Evolutionary conservation across 2,888 invertebrate genomes (phyloP).

Genomic region (Lasioglossum villosulum): DNA sequence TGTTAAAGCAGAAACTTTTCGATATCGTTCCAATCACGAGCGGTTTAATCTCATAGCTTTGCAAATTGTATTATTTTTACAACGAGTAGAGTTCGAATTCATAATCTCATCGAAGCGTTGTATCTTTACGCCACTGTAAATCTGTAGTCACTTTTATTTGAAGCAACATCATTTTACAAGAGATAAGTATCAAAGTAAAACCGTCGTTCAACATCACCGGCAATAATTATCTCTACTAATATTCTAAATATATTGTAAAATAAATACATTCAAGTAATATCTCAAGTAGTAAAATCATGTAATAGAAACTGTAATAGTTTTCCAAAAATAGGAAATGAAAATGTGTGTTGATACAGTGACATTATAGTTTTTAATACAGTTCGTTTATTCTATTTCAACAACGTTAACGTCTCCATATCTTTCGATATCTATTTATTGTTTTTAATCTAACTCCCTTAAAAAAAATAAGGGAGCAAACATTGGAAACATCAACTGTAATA

Average conservation of each 20-base stretch:
- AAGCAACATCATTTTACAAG: background rate
- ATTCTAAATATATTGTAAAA: conserved; percentile 3
- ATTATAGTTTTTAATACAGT: background rate
- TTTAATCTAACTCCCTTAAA: background rate
- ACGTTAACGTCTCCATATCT: conserved; percentile 1
- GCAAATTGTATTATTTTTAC: background rate
- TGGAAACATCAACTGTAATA: background rate
- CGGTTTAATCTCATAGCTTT: background rate
- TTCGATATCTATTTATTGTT: background rate
- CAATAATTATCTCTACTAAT: conserved; percentile 2
- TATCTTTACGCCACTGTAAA: background rate
- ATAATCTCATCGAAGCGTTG: background rate
- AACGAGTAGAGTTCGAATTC: background rate
- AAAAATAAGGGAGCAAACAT: background rate
- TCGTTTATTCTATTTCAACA: background rate
- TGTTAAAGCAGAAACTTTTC: background rate
- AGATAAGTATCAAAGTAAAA: background rate
- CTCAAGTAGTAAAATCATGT: background rate
- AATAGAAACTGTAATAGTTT: conserved; percentile 11
- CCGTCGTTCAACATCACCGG: background rate
- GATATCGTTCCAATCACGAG: background rate
- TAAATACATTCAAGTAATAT: conserved; percentile 8
- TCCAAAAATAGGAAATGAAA: conserved; percentile 10
- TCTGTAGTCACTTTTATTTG: conserved; percentile 1
- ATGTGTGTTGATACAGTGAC: background rate